Evolutionary conservation across 1,140 invertebrate species (phyloP), one percentile per base, ranked within the genome.

Genomic region (Spodoptera frugiperda): DNA sequence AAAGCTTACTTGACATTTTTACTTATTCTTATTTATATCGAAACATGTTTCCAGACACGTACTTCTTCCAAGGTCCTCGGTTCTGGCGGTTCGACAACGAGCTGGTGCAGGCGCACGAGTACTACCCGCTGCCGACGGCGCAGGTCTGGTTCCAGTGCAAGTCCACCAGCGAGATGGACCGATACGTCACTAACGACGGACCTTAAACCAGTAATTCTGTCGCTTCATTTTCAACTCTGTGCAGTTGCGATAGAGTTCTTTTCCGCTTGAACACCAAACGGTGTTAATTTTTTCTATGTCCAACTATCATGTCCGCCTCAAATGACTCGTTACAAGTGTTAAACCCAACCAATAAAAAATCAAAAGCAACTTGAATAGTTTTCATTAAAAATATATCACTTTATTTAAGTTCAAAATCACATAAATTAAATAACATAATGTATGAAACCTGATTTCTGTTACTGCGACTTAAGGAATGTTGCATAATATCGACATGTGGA

Each of bases 1-100:
- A n/a, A n/a, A n/a, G n/a, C n/a, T n/a, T n/a, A n/a, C n/a, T n/a
- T n/a, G n/a, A n/a, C n/a, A n/a, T 25, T 25, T 25, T 25, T 25
- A 25, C 25, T 25, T 25, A 25, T 25, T 25, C 25, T 25, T 25
- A 25, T 25, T 25, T 25, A 3, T 25, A 25, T 25, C n/a, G 25
- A 0, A 25, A 25, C n/a, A n/a, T 25, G 25, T 25, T 88, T 84
- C 5, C 85, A 86, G 89, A 93, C 19, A 96, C 96, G 14, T 96
- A 95, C 85, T 96, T 96, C 91, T 96, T 96, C 88, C 96, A 95
- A 89, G 95, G 94, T 1, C 94, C 94, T 3, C 89, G 95, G 14
- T 96, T 95, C 85, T 96, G 96, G 96, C 94, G 94, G 61, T 96
- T 96, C 88, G 95, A 96, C 85, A 96, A 96, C 87, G 78, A 83